These are phyloP conservation scores for Sebastes variabilis DNA, from an alignment of 2,797 vertebrate species.

Conservation along the genomic window DNA sequence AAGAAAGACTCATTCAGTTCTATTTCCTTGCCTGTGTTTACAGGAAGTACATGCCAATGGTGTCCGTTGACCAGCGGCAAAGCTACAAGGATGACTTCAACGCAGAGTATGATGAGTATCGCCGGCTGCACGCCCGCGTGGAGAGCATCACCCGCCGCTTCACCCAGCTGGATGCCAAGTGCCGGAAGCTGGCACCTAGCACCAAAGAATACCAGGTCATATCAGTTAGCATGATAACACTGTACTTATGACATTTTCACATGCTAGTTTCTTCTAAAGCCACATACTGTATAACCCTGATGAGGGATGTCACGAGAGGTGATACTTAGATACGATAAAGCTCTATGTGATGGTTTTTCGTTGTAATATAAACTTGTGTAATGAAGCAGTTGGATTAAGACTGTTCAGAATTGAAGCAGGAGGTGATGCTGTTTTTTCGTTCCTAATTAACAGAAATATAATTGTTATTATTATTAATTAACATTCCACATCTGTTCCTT, in stretches of 20 bases:
- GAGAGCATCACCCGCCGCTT: constrained; percentile 87
- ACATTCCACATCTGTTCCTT: background rate
- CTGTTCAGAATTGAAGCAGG: background rate
- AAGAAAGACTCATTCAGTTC: background rate
- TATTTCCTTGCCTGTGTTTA: background rate
- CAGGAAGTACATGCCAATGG: constrained; percentile 89
- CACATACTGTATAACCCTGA: background rate
- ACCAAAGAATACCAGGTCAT: constrained; percentile 89
- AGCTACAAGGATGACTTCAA: constrained; percentile 92
- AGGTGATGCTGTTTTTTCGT: background rate
- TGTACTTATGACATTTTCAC: background rate
- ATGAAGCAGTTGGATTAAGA: background rate
- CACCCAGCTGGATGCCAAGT: constrained; percentile 82
- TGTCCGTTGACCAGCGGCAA: constrained; percentile 88
- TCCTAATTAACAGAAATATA: background rate
- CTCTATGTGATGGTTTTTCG: too few relatives aligned
- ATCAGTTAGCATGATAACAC: background rate
- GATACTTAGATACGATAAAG: too few relatives aligned
- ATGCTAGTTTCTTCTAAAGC: background rate
- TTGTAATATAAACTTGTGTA: background rate
- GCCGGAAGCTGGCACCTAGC: constrained; percentile 84
- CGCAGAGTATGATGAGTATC: constrained; percentile 92
- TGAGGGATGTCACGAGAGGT: too few relatives aligned
- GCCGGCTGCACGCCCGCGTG: constrained; percentile 84
- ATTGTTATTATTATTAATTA: background rate